These are phyloP conservation scores for Neoitamus cyanurus DNA, from an alignment of 2,888 invertebrate genomes.

Conservation along the genomic window DNA sequence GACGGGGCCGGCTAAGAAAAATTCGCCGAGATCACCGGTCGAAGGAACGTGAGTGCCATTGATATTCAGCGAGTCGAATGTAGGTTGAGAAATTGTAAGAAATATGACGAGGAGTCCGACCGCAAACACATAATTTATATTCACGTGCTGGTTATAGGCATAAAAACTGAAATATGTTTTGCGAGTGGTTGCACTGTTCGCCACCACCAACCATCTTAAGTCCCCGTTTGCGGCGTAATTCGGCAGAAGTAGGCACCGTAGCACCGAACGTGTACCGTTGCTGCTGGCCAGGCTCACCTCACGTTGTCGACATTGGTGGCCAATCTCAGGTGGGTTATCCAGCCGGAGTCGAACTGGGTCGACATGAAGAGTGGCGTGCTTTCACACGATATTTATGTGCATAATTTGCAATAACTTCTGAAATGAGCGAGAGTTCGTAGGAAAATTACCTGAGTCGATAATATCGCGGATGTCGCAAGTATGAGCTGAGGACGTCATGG, in stretches of 20 bases:
- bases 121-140: slow-evolving; percentile 42
- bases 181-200: background rate
- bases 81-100: slow-evolving; percentile 4
- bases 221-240: background rate
- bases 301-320: background rate
- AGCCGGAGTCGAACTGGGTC: background rate
- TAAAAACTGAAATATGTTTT: slow-evolving; percentile 38
- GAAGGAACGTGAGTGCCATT: slow-evolving; percentile 23
- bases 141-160: slow-evolving; percentile 32
- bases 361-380: background rate
- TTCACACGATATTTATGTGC: slow-evolving; percentile 5
- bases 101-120: slow-evolving; percentile 1
- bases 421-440: background rate
- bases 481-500: background rate
- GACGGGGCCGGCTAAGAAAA: background rate
- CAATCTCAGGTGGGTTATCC: background rate
- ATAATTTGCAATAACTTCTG: slow-evolving; percentile 1
- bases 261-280: background rate
- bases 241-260: background rate
- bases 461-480: background rate
- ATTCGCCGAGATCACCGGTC: background rate
- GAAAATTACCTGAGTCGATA: background rate
- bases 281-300: background rate
- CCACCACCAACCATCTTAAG: too few relatives aligned
- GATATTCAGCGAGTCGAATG: slow-evolving; percentile 11